phyloP scores from a whole-genome alignment of 2,888 invertebrate species.

The Dione vanillae region DNA sequence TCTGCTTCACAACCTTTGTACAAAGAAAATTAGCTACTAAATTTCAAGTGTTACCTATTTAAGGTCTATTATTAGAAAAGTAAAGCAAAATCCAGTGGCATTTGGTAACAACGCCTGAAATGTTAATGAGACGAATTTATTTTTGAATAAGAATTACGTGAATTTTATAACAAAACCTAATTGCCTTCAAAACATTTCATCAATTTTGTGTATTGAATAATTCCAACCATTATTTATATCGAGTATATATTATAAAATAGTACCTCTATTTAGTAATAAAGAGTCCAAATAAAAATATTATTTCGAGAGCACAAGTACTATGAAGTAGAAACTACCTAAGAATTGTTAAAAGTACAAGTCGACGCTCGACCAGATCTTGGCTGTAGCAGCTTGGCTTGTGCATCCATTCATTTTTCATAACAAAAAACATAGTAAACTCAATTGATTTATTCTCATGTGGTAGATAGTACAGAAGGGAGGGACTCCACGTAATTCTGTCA shows the following conservation, averaged over 20 bases:
- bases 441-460: no score
- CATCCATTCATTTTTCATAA: no score
- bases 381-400: no score
- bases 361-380: no score
- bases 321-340: not conserved
- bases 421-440: no score
- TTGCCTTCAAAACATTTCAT: not conserved
- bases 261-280: no score
- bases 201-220: not conserved
- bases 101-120: slow-evolving; percentile 1
- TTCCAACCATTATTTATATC: not conserved
- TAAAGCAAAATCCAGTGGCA: not conserved
- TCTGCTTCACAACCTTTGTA: not conserved
- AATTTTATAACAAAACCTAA: slow-evolving; percentile 8
- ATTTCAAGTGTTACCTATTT: not conserved
- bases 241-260: not conserved
- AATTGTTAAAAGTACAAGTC: no score
- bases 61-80: slow-evolving; percentile 13
- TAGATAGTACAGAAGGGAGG: no score
- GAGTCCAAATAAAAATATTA: not conserved
- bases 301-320: not conserved
- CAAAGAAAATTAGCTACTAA: not conserved
- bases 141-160: slow-evolving; percentile 3
- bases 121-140: slow-evolving; percentile 20
- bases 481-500: no score